A percentile compares a stretch with the other conserved stretches of the same genome.
Evolutionary conservation across 2,113 vertebrate species (phyloP).

Genomic region (Ochotona curzoniae): DNA sequence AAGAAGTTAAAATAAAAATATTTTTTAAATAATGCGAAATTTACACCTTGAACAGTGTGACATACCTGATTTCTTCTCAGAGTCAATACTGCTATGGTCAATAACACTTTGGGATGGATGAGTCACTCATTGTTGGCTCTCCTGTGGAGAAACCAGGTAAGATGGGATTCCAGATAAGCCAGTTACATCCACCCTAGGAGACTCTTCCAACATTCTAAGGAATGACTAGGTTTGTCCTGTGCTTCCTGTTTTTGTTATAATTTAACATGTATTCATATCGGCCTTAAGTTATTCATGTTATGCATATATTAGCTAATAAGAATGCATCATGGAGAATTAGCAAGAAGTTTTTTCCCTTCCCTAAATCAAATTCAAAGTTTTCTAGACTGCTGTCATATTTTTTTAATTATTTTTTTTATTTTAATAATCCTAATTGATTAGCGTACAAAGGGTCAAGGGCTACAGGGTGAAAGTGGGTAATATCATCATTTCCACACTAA

Average conservation of each 20-base stretch:
- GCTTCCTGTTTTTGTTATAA: too few species aligned
- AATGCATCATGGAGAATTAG: too few species aligned
- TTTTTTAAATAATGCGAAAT: too few species aligned
- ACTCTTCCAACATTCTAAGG: not conserved
- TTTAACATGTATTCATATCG: too few species aligned
- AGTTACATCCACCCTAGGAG: not conserved
- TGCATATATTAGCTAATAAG: not conserved
- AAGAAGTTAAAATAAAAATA: too few species aligned
- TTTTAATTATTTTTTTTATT: too few species aligned
- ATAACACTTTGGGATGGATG: not conserved
- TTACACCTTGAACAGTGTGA: not conserved
- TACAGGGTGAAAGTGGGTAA: too few species aligned
- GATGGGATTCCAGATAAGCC: not conserved
- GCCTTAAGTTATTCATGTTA: too few species aligned
- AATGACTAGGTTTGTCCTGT: not conserved
- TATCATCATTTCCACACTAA: too few species aligned
- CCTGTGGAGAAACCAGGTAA: not conserved
- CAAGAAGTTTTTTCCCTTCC: not conserved
- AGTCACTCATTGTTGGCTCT: too few species aligned
- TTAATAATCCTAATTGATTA: too few species aligned
- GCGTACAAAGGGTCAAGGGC: too few species aligned
- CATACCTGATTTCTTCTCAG: not conserved
- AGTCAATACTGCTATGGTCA: not conserved
- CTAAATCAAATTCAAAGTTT: not conserved
- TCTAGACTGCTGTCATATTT: not conserved